phyloP scores from a whole-genome alignment of 2,797 vertebrate species.

The Florisuga fusca region DNA sequence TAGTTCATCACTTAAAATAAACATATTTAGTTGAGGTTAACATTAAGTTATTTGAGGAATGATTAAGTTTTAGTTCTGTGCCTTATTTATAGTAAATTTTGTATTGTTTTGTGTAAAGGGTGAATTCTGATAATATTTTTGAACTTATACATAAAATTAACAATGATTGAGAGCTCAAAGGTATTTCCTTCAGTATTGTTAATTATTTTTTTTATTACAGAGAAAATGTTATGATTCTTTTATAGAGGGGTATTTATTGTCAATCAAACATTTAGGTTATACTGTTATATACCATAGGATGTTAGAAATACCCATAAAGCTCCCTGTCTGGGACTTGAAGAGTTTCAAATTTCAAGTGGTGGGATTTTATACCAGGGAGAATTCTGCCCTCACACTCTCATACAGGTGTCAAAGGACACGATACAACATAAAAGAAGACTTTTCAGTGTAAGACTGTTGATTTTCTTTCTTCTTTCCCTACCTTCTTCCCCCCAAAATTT shows the following conservation, averaged over 20 bases:
- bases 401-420: background rate
- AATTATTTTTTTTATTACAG: background rate
- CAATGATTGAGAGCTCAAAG: background rate
- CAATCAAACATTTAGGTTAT: background rate
- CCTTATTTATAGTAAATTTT: background rate
- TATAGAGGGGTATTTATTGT: background rate
- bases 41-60: background rate
- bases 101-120: background rate
- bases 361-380: background rate
- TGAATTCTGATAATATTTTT: background rate
- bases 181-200: background rate
- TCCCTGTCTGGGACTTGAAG: background rate
- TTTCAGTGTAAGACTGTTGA: background rate
- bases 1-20: conserved; percentile 25
- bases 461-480: background rate
- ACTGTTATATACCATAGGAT: background rate
- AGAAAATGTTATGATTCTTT: background rate
- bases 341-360: background rate
- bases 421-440: background rate
- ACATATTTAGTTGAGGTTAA: background rate
- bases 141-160: background rate
- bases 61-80: background rate
- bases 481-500: background rate
- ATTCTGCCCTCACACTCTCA: background rate
- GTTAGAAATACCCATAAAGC: background rate